A percentile compares a stretch with the other conserved stretches of the same genome.
Evolutionary conservation across 2,888 invertebrate species (phyloP).

Genomic region (Eupithecia inturbata): DNA sequence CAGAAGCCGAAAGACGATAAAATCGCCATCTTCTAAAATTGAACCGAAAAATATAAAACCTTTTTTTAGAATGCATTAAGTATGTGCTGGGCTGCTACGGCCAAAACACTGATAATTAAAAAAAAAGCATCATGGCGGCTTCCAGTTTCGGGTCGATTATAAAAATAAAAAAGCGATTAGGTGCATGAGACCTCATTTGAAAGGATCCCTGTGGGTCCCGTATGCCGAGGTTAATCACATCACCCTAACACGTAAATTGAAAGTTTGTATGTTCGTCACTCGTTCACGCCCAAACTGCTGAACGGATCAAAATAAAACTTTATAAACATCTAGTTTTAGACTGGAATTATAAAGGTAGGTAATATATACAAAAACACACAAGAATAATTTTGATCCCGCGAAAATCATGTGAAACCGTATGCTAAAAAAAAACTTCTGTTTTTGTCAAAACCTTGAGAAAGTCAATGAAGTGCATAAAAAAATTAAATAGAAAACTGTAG

Average conservation of each 20-base stretch:
- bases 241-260: neutral
- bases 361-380: too few species aligned
- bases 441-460: neutral
- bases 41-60: conserved; percentile 36
- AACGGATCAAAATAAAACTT: neutral
- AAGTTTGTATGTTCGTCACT: neutral
- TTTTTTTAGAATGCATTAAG: conserved; percentile 37
- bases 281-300: neutral
- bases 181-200: conserved; percentile 12
- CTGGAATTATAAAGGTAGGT: too few species aligned
- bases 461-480: neutral
- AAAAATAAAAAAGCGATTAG: conserved; percentile 59
- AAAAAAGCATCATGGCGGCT: conserved; percentile 74
- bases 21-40: conserved; percentile 41
- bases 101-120: conserved; percentile 62
- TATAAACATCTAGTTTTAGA: too few species aligned
- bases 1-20: conserved; percentile 38
- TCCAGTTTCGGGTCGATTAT: conserved; percentile 53
- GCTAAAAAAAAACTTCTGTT: neutral
- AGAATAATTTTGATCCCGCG: too few species aligned
- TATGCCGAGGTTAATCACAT: neutral
- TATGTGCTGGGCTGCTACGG: conserved; percentile 37
- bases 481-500: neutral
- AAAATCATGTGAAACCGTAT: too few species aligned
- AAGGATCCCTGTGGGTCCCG: neutral